Evolutionary conservation across 1,140 invertebrate species (phyloP).

Genomic region (Philopotamus ludificatus): DNA sequence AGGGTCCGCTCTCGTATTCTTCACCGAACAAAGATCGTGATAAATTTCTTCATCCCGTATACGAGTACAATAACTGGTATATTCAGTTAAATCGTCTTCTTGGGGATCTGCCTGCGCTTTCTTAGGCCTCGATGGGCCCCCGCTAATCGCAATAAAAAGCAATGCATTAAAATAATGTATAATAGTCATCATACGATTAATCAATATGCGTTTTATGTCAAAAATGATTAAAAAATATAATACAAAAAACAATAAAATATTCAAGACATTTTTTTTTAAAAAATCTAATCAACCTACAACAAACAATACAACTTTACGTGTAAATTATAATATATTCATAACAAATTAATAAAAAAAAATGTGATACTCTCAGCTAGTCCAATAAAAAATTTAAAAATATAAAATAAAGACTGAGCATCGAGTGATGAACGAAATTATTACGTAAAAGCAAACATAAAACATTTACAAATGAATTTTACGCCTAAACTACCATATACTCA

Average conservation of each 20-base stretch:
- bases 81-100: conserved; percentile 58
- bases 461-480: neutral
- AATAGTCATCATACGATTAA: neutral
- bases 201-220: too few relatives aligned
- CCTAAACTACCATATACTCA: neutral
- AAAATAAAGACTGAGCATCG: too few relatives aligned
- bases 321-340: neutral
- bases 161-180: conserved; percentile 7
- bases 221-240: conserved; percentile 14
- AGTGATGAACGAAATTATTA: too few relatives aligned
- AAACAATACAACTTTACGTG: too few relatives aligned
- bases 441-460: neutral
- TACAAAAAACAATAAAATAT: too few relatives aligned
- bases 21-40: conserved; percentile 74
- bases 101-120: conserved; percentile 15
- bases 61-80: conserved; percentile 65
- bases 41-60: conserved; percentile 78
- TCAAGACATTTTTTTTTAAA: too few relatives aligned
- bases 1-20: conserved; percentile 39
- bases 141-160: conserved; percentile 3
- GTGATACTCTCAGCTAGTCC: neutral
- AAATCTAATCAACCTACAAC: too few relatives aligned
- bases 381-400: neutral
- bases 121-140: conserved; percentile 34
- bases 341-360: neutral